Evolutionary conservation across 2,888 invertebrate genomes (phyloP).

Genomic region (Leptinotarsa haldemani): DNA sequence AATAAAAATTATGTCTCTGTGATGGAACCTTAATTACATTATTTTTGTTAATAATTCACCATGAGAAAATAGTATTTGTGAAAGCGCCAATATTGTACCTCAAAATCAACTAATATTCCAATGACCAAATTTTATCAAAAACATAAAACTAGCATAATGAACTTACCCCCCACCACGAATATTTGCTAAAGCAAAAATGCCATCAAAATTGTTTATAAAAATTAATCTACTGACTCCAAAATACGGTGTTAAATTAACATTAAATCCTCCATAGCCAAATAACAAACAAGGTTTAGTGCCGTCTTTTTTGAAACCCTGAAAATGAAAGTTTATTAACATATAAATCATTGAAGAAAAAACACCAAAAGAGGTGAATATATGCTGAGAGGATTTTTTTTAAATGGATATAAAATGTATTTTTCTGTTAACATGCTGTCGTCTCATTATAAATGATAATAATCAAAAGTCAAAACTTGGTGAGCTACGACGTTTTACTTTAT

Average conservation of each 20-base stretch:
- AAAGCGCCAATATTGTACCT: no score
- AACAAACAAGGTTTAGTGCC: constrained; percentile 85
- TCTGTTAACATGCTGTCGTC: no score
- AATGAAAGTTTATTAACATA: constrained; percentile 31
- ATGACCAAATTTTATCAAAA: neutral
- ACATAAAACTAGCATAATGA: constrained; percentile 14
- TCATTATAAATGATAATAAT: no score
- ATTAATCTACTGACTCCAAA: constrained; percentile 90
- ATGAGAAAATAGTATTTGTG: no score
- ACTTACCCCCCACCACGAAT: constrained; percentile 94
- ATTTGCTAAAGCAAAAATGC: constrained; percentile 92
- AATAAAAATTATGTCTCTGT: no score
- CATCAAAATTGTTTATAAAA: constrained; percentile 90
- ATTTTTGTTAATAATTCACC: neutral
- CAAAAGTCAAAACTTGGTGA: no score
- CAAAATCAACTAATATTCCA: no score
- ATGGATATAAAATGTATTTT: no score
- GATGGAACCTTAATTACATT: no score
- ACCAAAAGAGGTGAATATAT: no score
- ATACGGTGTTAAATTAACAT: constrained; percentile 88
- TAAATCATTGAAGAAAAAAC: neutral
- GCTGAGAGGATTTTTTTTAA: no score
- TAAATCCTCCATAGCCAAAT: constrained; percentile 98
- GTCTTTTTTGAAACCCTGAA: constrained; percentile 74
- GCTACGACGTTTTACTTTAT: no score